Base-by-base conservation (phyloP, 2,888 invertebrate genomes). In the Zelleria hepariella region DNA sequence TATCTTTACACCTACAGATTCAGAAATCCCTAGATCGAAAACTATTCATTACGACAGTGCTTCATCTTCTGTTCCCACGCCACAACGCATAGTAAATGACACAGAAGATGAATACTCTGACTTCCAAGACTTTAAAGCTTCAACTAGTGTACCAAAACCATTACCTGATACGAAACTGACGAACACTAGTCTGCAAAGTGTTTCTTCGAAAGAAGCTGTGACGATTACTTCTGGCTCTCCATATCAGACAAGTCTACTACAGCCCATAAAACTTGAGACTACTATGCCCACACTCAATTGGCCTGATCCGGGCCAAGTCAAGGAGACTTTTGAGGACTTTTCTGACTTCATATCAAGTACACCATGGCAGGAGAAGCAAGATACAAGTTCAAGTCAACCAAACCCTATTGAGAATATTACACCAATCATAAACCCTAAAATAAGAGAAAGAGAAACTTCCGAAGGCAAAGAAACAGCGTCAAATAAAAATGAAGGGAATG, bases 1-100 rank as follows among this genome's bases (percentile, higher is more conserved):
- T 68, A 89, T 89, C 59, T 89, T 87, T 66, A 89, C 89, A 59
- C 89, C 89, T 4, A 86, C 86, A 26, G 86, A 89, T 68, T 89
- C 89, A 0, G 87, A 89, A 73, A 87, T 82, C 59, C 89, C 89
- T 27, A 78, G 87, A 63, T 89, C 89, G 27, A 89, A 87, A 74
- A 89, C 88, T 21, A 89, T 89, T 58, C 89, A 89, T 67, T 88
- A 89, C 63, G 78, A 82, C 62, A 48, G 15, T 58, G 70, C 66
- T n/a, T n/a, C n/a, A 55, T 73, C 79, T n/a, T 64, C 76, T 10
- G 72, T 78, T 24, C 68, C 84, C n/a, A 63, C 82, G 48, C 77
- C 82, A 20, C 77, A 80, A 63, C 61, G 71, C 47, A 61, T 69
- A 47, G 52, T 61, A 26, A 63, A 66, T 61, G 67, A 66, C 60